Base-by-base conservation (phyloP, 1,140 invertebrate species). In the Drosophila willistoni region DNA sequence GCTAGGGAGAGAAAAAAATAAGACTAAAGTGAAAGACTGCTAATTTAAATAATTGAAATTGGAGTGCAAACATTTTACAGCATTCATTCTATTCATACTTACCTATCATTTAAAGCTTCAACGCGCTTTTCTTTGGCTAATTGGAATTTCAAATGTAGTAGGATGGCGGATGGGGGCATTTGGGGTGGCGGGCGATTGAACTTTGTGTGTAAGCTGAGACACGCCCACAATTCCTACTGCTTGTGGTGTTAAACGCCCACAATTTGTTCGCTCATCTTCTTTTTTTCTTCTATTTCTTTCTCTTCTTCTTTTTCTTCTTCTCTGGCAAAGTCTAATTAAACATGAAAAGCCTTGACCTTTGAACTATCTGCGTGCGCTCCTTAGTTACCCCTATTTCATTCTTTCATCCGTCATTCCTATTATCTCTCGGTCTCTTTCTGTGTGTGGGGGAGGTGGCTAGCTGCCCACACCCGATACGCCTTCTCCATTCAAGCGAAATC, bases 301-400 rank as follows among this genome's bases (percentile, higher is more conserved):
- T 12, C 36, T 39, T 39, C 12, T 39, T 12, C 12, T 39, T 39
- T 12, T 12, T 10, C 34, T 34, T 34, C 34, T 34, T 34, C 10
- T 39, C n/a, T n/a, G 36, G 44, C 34, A 65, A 72, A 61, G 65
- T 81, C 81, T 73, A 81, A 84, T 85, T 81, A 85, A 82, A 86
- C 63, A 79, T 78, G 71, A 78, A 79, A 75, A 82, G 73, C 75
- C 82, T 87, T 85, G 83, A 85, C 79, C 82, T 87, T 82, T 85
- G 71, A 86, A 76, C 79, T 73, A 70, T 76, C 68, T 76, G 59
- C 63, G 41, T 36, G 17, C 51, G 54, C 12, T 59, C 10, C 19
- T 51, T 51, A 12, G 17, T 22, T 51, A 10, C 44, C 44, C 44
- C 44, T 51, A 22, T 51, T 51, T 12, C 17, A 51, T 36, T 56